Evolutionary conservation across 2,888 invertebrate genomes (phyloP).

Genomic region (Eremobia ochroleuca): DNA sequence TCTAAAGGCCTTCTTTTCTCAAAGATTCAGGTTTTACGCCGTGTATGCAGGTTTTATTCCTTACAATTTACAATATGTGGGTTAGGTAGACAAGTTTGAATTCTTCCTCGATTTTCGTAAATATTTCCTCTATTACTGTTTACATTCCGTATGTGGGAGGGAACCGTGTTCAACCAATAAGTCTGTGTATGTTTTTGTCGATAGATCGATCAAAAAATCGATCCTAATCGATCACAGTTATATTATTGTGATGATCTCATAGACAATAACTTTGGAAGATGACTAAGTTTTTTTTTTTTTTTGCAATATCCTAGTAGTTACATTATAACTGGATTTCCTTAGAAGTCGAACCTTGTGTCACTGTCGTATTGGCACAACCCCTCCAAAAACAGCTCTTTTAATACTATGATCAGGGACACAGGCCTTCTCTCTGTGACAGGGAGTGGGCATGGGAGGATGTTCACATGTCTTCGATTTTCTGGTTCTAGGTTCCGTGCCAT

Average conservation of each 20-base stretch:
- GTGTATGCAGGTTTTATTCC: background rate
- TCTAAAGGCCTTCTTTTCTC: too few relatives aligned
- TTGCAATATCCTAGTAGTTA: background rate
- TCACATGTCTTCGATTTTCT: background rate
- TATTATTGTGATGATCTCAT: constrained; percentile 58
- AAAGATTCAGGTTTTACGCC: too few relatives aligned
- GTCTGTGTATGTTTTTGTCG: constrained; percentile 18
- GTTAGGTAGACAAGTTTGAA: background rate
- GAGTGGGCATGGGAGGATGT: background rate
- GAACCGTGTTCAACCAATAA: background rate
- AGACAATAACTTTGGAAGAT: constrained; percentile 24
- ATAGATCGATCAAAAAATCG: constrained; percentile 33
- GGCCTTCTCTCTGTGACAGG: background rate
- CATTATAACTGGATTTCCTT: background rate
- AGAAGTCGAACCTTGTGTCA: background rate
- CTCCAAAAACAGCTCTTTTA: background rate
- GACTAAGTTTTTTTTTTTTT: constrained; percentile 27
- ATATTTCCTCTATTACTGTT: background rate
- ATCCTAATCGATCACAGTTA: constrained; percentile 54
- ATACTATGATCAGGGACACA: background rate
- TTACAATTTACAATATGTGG: too few relatives aligned
- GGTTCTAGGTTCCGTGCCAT: too few relatives aligned
- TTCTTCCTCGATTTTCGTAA: background rate
- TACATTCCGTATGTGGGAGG: background rate
- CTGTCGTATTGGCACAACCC: background rate